Evolutionary conservation across 2,113 vertebrate species (phyloP).

Genomic region (Melanostigma gelatinosum): DNA sequence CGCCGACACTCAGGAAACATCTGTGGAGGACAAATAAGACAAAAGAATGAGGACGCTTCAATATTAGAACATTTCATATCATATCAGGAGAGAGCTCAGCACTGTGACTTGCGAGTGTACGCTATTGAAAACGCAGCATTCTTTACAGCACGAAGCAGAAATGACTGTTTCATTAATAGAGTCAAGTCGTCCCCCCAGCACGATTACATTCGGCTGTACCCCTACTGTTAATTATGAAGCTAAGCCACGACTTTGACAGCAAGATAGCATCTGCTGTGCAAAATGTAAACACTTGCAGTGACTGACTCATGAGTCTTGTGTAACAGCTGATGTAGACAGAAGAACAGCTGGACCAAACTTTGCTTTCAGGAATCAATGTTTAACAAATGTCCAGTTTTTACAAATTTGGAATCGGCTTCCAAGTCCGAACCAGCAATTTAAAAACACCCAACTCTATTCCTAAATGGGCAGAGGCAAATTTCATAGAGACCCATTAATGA

Average conservation of each 20-base stretch:
- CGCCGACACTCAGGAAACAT: conserved; percentile 93
- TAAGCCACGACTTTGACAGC: not conserved
- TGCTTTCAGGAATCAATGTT: not conserved
- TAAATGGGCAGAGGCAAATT: not conserved
- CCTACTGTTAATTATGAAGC: not conserved
- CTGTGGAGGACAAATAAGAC: conserved; percentile 55
- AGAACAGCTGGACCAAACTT: not conserved
- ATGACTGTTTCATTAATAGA: not conserved
- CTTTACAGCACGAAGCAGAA: not conserved
- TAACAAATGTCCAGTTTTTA: not conserved
- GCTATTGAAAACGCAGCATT: not conserved
- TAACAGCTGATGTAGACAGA: not conserved
- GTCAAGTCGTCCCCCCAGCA: not conserved
- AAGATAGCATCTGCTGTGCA: not conserved
- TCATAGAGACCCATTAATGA: not conserved
- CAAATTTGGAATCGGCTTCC: not conserved
- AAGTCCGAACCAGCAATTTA: no score
- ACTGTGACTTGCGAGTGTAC: not conserved
- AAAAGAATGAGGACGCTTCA: not conserved
- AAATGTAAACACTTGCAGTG: not conserved
- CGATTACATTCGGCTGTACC: not conserved
- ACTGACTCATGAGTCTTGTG: not conserved
- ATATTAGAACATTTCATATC: not conserved
- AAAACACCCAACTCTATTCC: not conserved
- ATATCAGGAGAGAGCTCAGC: not conserved